A percentile compares a stretch with the other conserved stretches of the same genome.
These are phyloP conservation scores for Pandemis heparana DNA, from an alignment of 2,888 invertebrate genomes.

Conservation along the genomic window DNA sequence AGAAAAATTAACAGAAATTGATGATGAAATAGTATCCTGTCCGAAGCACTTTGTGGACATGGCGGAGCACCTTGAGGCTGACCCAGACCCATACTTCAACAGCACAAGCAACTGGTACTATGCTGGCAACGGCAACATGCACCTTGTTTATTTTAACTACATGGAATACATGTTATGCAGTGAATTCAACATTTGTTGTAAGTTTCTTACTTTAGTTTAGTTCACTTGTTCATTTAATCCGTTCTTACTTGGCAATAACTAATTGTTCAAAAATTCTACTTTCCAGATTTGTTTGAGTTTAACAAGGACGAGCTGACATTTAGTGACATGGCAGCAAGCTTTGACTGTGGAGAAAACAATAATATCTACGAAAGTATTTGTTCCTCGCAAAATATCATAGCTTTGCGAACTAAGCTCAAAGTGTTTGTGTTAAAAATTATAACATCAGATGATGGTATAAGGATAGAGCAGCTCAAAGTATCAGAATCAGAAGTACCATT, in stretches of 20 bases:
- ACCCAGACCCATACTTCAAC: conserved; percentile 74
- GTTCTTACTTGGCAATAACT: not conserved
- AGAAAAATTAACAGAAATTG: conserved; percentile 54
- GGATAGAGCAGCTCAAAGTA: conserved; percentile 64
- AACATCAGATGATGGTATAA: conserved; percentile 50
- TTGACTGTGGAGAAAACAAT: conserved; percentile 60
- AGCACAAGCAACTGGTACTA: conserved; percentile 79
- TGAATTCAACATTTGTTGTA: conserved; percentile 69
- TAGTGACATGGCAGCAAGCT: conserved; percentile 56
- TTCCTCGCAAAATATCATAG: conserved; percentile 64
- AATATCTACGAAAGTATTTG: conserved; percentile 74
- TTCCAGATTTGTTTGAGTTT: conserved; percentile 72
- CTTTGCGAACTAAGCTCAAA: conserved; percentile 69
- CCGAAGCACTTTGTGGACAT: conserved; percentile 69
- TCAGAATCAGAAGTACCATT: conserved; percentile 68
- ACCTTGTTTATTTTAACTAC: conserved; percentile 60
- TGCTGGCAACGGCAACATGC: conserved; percentile 75
- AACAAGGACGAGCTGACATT: conserved; percentile 56
- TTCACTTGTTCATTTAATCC: not conserved
- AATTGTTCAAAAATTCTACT: not conserved
- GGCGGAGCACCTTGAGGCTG: conserved; percentile 66
- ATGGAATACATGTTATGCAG: conserved; percentile 71
- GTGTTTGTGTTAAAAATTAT: conserved; percentile 68
- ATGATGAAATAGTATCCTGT: conserved; percentile 70
- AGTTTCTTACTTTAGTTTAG: conserved; percentile 56